Evolutionary conservation across 2,113 vertebrate genomes (phyloP).

Genomic region (Excalfactoria chinensis): DNA sequence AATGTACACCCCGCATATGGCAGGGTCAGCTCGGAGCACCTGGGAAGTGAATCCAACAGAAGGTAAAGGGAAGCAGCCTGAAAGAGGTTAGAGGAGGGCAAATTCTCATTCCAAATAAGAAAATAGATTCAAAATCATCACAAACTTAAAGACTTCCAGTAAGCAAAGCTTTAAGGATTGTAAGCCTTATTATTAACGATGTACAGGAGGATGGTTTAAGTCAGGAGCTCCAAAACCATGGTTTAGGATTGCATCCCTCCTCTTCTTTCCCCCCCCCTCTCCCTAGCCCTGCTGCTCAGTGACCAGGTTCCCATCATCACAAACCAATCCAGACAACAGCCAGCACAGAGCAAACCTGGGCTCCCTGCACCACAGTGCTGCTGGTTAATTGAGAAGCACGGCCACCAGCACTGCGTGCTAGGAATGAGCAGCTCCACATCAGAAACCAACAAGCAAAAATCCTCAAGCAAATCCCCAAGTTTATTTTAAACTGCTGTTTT

Average conservation of each 20-base stretch:
- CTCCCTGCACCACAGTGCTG: neutral
- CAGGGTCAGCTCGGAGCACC: neutral
- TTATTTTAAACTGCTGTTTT: neutral
- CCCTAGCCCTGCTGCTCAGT: neutral
- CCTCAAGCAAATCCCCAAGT: neutral
- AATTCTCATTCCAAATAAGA: neutral
- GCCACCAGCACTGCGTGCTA: neutral
- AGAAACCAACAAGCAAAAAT: neutral
- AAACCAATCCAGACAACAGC: neutral
- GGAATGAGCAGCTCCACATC: neutral
- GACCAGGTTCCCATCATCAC: neutral
- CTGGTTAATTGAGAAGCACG: neutral
- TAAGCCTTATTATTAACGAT: neutral
- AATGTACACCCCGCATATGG: rapidly evolving
- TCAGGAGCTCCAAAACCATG: neutral
- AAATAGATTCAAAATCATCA: neutral
- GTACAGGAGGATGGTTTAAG: neutral
- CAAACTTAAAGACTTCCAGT: neutral
- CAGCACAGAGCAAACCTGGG: neutral
- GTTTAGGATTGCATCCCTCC: neutral
- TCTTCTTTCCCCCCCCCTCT: neutral
- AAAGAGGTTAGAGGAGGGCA: neutral
- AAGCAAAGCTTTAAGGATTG: neutral
- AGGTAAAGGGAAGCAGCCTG: neutral
- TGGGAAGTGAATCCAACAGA: rapidly evolving